A percentile compares a stretch with the other conserved stretches of the same genome.
These are phyloP conservation scores for Rhodinocichla rosea DNA, from an alignment of 2,113 vertebrate genomes.

Conservation along the genomic window DNA sequence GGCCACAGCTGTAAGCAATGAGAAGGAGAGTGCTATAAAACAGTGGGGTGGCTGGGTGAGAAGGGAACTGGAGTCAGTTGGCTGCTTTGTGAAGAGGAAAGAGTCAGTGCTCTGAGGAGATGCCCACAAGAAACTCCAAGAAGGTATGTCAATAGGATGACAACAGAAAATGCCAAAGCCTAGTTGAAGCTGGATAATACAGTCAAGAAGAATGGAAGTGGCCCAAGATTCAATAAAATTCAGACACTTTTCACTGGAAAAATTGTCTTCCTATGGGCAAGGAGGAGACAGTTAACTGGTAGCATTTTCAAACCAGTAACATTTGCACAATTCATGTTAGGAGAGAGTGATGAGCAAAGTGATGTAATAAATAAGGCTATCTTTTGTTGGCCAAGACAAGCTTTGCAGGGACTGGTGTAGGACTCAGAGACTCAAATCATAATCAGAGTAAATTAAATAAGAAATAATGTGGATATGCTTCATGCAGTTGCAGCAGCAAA, in stretches of 20 bases:
- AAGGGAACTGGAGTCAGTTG: too few relatives aligned
- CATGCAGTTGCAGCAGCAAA: background rate
- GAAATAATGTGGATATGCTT: background rate
- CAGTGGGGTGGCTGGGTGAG: too few relatives aligned
- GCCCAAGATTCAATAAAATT: background rate
- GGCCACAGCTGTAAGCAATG: too few relatives aligned
- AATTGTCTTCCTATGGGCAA: background rate
- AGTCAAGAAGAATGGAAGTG: background rate
- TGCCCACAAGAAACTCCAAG: too few relatives aligned
- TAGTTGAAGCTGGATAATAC: background rate
- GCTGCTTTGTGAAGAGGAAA: too few relatives aligned
- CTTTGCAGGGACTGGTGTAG: background rate
- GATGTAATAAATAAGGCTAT: background rate
- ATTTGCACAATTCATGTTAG: background rate
- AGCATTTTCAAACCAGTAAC: background rate
- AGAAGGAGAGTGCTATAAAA: too few relatives aligned
- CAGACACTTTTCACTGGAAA: background rate
- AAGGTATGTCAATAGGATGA: too few relatives aligned
- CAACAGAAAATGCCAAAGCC: background rate
- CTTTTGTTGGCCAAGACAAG: background rate
- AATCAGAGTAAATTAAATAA: constrained; percentile 27
- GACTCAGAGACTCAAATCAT: background rate
- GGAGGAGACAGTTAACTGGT: background rate
- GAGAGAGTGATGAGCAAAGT: background rate
- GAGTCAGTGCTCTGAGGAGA: too few relatives aligned